Evolutionary conservation across 1,140 invertebrate genomes (phyloP).

Genomic region (Caenorhabditis remanei): DNA sequence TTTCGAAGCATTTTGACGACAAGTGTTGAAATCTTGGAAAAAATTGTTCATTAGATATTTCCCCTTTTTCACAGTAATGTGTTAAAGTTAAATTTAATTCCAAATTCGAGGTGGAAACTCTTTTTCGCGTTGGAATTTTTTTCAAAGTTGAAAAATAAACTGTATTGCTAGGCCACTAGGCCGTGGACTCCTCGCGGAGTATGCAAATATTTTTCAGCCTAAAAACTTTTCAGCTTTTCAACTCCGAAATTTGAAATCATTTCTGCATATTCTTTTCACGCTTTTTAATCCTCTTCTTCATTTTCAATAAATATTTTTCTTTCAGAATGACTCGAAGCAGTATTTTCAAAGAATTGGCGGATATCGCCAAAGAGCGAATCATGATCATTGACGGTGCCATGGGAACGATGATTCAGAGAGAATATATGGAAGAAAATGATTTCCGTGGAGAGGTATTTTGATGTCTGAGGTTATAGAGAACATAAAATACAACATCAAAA

Average conservation of each 20-base stretch:
- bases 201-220: background rate
- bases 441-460: conserved; percentile 78
- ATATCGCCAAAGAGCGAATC: conserved; percentile 78
- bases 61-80: too few relatives aligned
- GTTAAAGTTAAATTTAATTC: too few relatives aligned
- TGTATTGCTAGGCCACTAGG: background rate
- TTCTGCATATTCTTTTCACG: background rate
- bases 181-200: conserved; percentile 12
- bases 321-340: conserved; percentile 51
- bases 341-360: conserved; percentile 62
- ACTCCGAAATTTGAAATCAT: too few relatives aligned
- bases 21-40: too few relatives aligned
- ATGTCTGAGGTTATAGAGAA: background rate
- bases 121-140: too few relatives aligned
- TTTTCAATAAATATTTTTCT: background rate
- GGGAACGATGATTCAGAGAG: conserved; percentile 83
- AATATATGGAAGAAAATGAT: conserved; percentile 81
- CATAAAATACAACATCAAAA: background rate
- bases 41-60: too few relatives aligned
- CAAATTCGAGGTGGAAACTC: too few relatives aligned
- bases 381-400: conserved; percentile 83
- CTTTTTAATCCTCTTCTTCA: background rate
- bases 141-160: background rate
- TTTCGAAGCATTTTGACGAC: background rate
- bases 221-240: background rate